Percentiles rank a stretch among this genome's conserved stretches.
Evolutionary conservation across 2,888 invertebrate species (phyloP).

Genomic region (Actias luna): DNA sequence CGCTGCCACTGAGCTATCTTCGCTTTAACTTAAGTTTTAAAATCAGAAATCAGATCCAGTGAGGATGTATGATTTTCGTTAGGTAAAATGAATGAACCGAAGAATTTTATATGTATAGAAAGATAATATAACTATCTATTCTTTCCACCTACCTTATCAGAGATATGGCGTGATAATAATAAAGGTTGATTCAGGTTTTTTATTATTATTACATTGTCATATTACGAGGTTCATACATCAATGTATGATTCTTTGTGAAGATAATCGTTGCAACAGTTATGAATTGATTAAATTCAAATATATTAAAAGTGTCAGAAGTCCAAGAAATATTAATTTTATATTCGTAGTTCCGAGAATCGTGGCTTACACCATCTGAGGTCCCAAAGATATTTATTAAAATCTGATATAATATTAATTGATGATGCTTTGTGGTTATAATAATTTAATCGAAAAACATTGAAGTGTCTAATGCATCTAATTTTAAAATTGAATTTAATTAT

Average conservation of each 20-base stretch:
- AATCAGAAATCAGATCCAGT: too few relatives aligned
- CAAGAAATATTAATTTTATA: slow-evolving; percentile 29
- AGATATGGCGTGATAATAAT: background rate
- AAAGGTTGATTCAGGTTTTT: background rate
- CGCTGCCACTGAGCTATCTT: too few relatives aligned
- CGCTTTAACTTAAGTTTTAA: too few relatives aligned
- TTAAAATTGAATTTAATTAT: background rate
- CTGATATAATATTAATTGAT: slow-evolving; percentile 13
- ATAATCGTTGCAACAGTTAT: background rate
- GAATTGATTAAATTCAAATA: background rate
- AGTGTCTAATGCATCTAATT: background rate
- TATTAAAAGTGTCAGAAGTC: slow-evolving; percentile 15
- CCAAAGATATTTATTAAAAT: slow-evolving; percentile 11
- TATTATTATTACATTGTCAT: background rate
- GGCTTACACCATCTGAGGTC: slow-evolving; percentile 16
- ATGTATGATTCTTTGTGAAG: background rate
- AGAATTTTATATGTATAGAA: background rate
- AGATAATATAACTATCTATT: background rate
- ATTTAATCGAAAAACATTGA: background rate
- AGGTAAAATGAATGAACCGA: background rate
- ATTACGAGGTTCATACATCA: background rate
- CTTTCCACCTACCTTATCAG: background rate
- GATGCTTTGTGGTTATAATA: slow-evolving; percentile 15
- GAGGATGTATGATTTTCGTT: too few relatives aligned
- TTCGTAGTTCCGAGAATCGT: slow-evolving; percentile 29